Evolutionary conservation across 1,140 invertebrate species (phyloP), one percentile per base, ranked within the genome.

Genomic region (Olivierus martensii): DNA sequence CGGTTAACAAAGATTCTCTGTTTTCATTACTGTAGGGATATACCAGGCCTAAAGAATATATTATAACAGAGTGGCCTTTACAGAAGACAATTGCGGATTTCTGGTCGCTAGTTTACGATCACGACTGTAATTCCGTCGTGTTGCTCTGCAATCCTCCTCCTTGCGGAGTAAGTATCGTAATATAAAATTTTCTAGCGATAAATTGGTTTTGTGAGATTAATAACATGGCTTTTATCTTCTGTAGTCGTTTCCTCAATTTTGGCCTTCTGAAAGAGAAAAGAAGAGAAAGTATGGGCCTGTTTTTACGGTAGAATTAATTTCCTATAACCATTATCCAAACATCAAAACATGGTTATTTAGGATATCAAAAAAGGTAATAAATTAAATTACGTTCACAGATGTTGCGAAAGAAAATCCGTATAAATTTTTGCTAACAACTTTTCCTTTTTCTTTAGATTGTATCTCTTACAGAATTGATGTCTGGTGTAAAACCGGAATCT

Each of bases 61-160:
- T 96, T 47, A 88, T 96, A 3, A 96, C 93, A 0, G 93, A 98
- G 73, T 98, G 93, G 93, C 94, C 93, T 7, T 75, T 95, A 63
- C 79, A 82, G 62, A 80, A 83, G 55, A 96, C 92, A 0, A 78
- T 86, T 52, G 87, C 89, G 19, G 92, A 96, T 69, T 88, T 97
- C 65, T 98, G 94, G 94, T 93, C 92, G 0, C 70, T 98, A 39
- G 84, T 97, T 17, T 97, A 95, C 68, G 94, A 99, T 72, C 93
- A 96, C 66, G 90, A 94, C 66, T 95, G 92, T 66, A 87, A 90
- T 12, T 91, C 92, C 3, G 84, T 99, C 0, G 92, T 98, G 1
- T 81, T 97, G 3, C 71, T 99, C 2, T 92, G 85, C 64, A 83
- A 94, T 57, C 87, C 90, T 10, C 66, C 68, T 49, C 67, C 67